Base-by-base conservation (phyloP, 2,888 invertebrate species). In the Torymus auratus region DNA sequence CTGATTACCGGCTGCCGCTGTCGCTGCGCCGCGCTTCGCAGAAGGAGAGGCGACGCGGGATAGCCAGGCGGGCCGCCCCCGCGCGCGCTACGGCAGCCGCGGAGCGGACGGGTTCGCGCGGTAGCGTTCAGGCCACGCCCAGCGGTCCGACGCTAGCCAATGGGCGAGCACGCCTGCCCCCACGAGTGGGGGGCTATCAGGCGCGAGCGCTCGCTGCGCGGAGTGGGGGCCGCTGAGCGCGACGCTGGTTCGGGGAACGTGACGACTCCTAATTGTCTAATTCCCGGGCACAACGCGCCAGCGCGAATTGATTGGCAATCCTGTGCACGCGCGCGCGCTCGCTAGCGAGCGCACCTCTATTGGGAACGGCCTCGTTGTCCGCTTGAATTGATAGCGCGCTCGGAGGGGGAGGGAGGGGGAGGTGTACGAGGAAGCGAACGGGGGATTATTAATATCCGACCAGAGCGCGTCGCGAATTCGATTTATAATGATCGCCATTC, bases 181-280 rank as follows among this genome's bases (percentile, higher is more conserved):
- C 64, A 11, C 78, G 52, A 28, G n/a, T 17, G 61, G 67, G 53
- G 53, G 84, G 53, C 52, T 65, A 23, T 20, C 71, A 15, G 50
- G 56, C 64, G 73, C 81, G 65, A 28, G 79, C 71, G 58, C 65
- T 73, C 73, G 73, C 70, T 17, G 62, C 62, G 50, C 68, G 64
- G 72, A 41, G 41, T 17, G 56, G 20, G 56, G 52, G 13, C 79
- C 67, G 20, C 20, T 20, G 62, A 69, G 52, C 17, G 68, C 55
- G 81, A 83, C 75, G 73, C 65, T 65, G 74, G 83, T 65, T 60
- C 67, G 83, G 84, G 85, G 86, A 89, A 90, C 90, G 90, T 90
- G 90, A 90, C 90, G 90, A 90, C 88, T 90, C 90, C 90, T 91
- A 91, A 91, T 91, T 90, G 90, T 90, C 90, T 91, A 91, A 90